phyloP scores from a whole-genome alignment of 1,140 invertebrate genomes.

The Pseudomyrmex cubaensis region DNA sequence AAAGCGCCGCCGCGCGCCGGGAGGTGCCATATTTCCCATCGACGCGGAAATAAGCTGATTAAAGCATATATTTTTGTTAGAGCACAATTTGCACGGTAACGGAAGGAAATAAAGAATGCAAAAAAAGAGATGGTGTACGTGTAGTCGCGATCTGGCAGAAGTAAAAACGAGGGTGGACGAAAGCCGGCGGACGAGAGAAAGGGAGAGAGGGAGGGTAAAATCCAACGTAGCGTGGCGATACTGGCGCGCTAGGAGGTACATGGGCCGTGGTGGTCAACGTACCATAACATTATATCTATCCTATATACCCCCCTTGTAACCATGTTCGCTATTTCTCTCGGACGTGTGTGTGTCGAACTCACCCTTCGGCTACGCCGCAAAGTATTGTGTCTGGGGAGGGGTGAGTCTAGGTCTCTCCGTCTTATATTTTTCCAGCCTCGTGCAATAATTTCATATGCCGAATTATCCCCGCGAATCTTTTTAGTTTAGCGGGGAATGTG shows the following conservation, averaged over 20 bases:
- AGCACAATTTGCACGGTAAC: slow-evolving; percentile 60
- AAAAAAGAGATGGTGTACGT: slow-evolving; percentile 67
- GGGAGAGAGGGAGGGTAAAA: slow-evolving; percentile 60
- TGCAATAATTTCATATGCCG: slow-evolving; percentile 66
- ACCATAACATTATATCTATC: slow-evolving; percentile 82
- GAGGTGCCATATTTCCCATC: slow-evolving; percentile 60
- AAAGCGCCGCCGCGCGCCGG: background rate
- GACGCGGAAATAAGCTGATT: slow-evolving; percentile 72
- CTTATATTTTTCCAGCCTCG: slow-evolving; percentile 65
- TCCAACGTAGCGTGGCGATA: slow-evolving; percentile 75
- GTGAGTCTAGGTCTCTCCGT: slow-evolving; percentile 56
- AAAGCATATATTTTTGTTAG: slow-evolving; percentile 65
- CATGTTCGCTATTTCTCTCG: slow-evolving; percentile 77
- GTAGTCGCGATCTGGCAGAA: slow-evolving; percentile 59
- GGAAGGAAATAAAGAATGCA: slow-evolving; percentile 68
- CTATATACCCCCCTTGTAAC: slow-evolving; percentile 57
- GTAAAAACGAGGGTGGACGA: slow-evolving; percentile 69
- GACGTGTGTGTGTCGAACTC: slow-evolving; percentile 75
- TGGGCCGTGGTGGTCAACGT: slow-evolving; percentile 81
- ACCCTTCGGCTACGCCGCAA: slow-evolving; percentile 65
- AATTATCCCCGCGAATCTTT: slow-evolving; percentile 65
- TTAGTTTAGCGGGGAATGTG: slow-evolving; percentile 9
- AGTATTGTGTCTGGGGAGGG: slow-evolving; percentile 61
- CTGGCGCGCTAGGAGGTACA: slow-evolving; percentile 69
- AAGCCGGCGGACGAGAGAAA: slow-evolving; percentile 44